Conservation (phyloP, 2,113 vertebrate species). For the Elanoides forficatus region DNA sequence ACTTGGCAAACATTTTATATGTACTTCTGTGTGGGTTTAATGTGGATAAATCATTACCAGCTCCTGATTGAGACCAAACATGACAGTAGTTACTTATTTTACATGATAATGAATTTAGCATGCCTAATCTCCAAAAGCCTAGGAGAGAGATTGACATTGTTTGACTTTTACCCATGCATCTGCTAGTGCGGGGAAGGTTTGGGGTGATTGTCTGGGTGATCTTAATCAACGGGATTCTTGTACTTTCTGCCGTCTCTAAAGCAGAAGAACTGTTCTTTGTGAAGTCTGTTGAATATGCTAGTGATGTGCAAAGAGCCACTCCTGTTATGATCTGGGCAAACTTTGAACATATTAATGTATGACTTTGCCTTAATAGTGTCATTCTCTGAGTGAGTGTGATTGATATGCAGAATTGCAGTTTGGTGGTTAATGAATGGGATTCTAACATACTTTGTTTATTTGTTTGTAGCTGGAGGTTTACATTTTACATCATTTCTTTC, state of each 20-base stretch:
- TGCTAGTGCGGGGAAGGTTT: background rate
- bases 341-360: background rate
- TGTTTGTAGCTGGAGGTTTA: conserved; percentile 85
- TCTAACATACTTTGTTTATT: background rate
- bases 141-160: background rate
- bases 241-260: background rate
- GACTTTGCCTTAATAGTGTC: background rate
- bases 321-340: background rate
- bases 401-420: background rate
- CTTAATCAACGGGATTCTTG: background rate
- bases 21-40: background rate
- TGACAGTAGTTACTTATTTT: background rate
- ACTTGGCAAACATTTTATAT: background rate
- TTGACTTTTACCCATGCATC: background rate
- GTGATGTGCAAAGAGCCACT: background rate
- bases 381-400: background rate
- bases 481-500: conserved; percentile 83
- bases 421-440: background rate
- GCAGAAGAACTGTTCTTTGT: background rate
- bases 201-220: background rate
- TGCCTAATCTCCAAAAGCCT: background rate
- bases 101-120: background rate
- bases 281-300: background rate
- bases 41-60: background rate
- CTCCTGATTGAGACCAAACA: background rate